A percentile compares a stretch with the other conserved stretches of the same genome.
These are phyloP conservation scores for Maniola jurtina DNA, from an alignment of 1,140 invertebrate genomes.

Conservation along the genomic window DNA sequence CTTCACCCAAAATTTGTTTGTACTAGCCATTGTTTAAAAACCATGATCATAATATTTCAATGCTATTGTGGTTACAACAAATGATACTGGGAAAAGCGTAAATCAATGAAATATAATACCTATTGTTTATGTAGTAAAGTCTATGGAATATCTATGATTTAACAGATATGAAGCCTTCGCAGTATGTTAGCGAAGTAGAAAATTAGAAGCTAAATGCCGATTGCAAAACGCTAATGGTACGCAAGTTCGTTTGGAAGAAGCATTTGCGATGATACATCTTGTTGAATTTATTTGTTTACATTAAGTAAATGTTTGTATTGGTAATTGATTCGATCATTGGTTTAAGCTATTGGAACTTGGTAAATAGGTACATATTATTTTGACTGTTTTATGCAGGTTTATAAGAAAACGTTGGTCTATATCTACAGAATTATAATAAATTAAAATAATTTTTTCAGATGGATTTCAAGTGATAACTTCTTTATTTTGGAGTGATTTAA, in stretches of 20 bases:
- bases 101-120: no score
- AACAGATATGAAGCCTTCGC: neutral
- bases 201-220: constrained; percentile 14
- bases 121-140: no score
- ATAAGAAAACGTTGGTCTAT: no score
- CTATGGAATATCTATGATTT: neutral
- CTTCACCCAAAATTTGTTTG: no score
- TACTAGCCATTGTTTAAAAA: neutral
- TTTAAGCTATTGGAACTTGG: neutral
- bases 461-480: no score
- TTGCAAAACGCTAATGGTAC: constrained; percentile 18
- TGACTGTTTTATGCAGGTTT: no score
- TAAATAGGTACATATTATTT: neutral
- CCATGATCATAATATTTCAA: neutral
- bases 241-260: constrained; percentile 13
- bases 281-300: neutral
- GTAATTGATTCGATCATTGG: constrained; percentile 4
- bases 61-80: neutral
- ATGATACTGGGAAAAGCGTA: neutral
- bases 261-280: constrained; percentile 11
- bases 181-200: constrained; percentile 1
- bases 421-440: no score
- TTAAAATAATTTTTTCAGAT: no score
- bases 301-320: constrained; percentile 9
- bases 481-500: no score